Evolutionary conservation across 2,113 vertebrate species (phyloP).

Genomic region (Hoplias malabaricus): DNA sequence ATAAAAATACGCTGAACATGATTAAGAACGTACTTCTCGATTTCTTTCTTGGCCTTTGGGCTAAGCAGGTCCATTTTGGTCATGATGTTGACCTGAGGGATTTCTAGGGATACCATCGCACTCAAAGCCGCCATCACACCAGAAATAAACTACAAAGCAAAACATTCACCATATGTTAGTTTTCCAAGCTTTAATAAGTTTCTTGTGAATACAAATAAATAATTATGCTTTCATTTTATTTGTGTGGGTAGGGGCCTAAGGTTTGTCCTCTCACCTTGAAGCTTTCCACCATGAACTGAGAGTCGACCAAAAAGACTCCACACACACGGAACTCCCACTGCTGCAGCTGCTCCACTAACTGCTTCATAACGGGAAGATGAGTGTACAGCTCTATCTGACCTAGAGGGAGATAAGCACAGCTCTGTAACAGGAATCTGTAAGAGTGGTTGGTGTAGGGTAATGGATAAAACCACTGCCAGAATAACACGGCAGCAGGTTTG

Average conservation of each 20-base stretch:
- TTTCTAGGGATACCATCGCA: slow-evolving; percentile 93
- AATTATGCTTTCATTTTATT: no score
- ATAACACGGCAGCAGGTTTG: no score
- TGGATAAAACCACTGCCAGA: no score
- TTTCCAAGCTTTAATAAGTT: no score
- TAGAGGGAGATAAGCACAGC: slow-evolving; percentile 51
- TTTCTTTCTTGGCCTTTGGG: slow-evolving; percentile 93
- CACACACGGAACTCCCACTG: slow-evolving; percentile 98
- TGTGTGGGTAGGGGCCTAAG: no score
- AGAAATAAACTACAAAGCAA: slow-evolving; percentile 85
- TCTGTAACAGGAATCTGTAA: no score
- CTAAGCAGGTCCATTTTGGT: slow-evolving; percentile 97
- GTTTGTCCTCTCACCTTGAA: slow-evolving; percentile 83
- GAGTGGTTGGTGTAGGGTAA: no score
- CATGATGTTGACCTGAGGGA: slow-evolving; percentile 96
- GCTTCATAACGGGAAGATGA: slow-evolving; percentile 95
- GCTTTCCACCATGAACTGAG: slow-evolving; percentile 98
- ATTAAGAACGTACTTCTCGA: slow-evolving; percentile 86
- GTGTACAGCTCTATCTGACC: slow-evolving; percentile 99
- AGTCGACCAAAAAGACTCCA: slow-evolving; percentile 95
- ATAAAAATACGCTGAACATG: background rate
- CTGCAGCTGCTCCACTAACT: slow-evolving; percentile 93
- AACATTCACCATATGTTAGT: background rate
- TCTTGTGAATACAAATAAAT: background rate
- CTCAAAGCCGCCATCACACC: slow-evolving; percentile 94